These are phyloP conservation scores for Neogale vison DNA, from an alignment of 2,113 vertebrate genomes.

Conservation along the genomic window DNA sequence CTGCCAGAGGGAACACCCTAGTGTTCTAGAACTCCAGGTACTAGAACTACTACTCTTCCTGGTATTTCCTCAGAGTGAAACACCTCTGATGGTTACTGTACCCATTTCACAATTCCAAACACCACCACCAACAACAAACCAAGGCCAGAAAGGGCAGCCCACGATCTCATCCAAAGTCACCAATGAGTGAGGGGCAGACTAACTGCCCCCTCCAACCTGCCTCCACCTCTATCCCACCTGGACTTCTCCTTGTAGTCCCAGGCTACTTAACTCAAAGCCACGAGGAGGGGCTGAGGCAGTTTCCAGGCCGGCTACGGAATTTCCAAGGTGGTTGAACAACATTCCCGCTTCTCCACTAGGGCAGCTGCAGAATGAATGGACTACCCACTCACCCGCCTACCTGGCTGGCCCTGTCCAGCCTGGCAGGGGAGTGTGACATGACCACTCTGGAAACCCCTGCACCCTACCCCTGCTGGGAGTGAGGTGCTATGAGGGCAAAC, in stretches of 20 bases:
- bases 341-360: constrained; percentile 57
- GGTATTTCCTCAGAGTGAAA: neutral
- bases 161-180: neutral
- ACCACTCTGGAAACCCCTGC: neutral
- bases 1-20: neutral
- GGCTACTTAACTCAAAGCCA: neutral
- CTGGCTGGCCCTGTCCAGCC: constrained; percentile 34
- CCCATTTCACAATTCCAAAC: neutral
- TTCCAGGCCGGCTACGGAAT: constrained; percentile 14
- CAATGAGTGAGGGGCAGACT: neutral
- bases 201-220: neutral
- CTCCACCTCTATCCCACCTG: neutral
- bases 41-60: neutral
- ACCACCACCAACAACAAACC: neutral
- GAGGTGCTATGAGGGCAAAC: neutral
- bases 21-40: neutral
- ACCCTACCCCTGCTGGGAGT: neutral
- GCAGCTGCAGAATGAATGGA: constrained; percentile 52
- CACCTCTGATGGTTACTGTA: neutral
- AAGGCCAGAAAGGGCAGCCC: neutral
- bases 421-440: neutral
- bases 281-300: neutral
- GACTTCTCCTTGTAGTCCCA: neutral
- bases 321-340: constrained; percentile 48
- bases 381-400: neutral